phyloP scores from a whole-genome alignment of 2,888 invertebrate genomes.

The Protonemura montana region DNA sequence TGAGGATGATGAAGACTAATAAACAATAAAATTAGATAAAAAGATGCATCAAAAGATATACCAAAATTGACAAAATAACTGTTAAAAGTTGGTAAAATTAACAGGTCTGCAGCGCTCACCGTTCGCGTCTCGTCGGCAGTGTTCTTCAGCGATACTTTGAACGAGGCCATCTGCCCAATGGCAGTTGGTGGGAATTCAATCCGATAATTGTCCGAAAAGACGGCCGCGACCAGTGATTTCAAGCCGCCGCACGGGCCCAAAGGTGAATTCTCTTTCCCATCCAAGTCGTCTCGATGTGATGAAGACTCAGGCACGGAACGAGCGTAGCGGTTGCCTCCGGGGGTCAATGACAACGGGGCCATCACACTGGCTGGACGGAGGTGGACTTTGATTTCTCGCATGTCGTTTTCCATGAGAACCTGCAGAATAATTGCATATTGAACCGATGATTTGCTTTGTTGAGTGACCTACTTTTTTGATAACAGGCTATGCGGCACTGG shows the following conservation, averaged over 20 bases:
- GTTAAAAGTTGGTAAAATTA: not conserved
- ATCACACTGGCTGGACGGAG: not conserved
- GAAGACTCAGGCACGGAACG: not conserved
- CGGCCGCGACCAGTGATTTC: not conserved
- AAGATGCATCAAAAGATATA: no score
- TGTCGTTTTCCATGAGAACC: not conserved
- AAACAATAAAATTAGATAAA: no score
- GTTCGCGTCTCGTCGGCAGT: not conserved
- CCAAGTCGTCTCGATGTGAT: not conserved
- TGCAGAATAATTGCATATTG: no score
- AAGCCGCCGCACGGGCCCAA: not conserved
- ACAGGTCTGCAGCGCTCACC: not conserved
- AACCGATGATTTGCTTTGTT: no score
- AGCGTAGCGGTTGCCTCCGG: not conserved
- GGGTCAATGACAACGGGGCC: not conserved
- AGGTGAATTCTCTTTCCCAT: not conserved
- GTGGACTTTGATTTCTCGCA: not conserved
- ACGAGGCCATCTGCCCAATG: not conserved
- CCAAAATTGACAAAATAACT: no score
- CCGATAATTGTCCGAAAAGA: not conserved
- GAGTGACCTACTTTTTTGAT: no score
- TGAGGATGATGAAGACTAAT: no score
- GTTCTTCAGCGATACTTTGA: not conserved
- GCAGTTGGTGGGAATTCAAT: not conserved
- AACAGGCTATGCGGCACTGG: no score